Base-by-base conservation (phyloP, 2,888 invertebrate species). In the Sturmia bella region DNA sequence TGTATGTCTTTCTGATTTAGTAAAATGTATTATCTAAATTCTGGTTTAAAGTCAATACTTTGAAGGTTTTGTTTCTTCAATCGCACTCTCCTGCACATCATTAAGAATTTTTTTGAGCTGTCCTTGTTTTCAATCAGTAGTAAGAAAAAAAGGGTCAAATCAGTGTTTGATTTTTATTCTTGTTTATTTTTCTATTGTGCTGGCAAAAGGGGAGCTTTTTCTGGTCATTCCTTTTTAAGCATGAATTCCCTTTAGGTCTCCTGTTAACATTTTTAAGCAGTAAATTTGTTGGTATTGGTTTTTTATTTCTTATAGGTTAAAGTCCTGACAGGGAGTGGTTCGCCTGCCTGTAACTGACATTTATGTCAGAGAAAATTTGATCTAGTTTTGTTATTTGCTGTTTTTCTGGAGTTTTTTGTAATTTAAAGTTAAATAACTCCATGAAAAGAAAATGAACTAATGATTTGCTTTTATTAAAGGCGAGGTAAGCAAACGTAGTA, bases 211-310 rank as follows among this genome's bases (percentile, higher is more conserved):
- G 2, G 59, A 73, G 43, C 45, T 70, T 78, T 78, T 79, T 64
- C 81, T 70, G 83, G 74, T 39, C 75, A 84, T 80, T 82, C 69
- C 75, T 78, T 72, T 73, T 72, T 69, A 66, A 45, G 32, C 75
- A 54, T 66, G 52, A 75, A 80, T 75, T 80, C 75, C 17, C 57
- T 66, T 2, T 21, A 19, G 4, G 52, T 41, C 17, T 59, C 13
- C 6, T 37, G 17, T 48, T 52, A 24, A n/a, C n/a, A n/a, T n/a
- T n/a, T 17, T 0, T 9, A 32, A 66, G n/a, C 59, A 54, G 17
- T 52, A 15, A 41, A 6, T 27, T 9, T 32, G 52, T 27, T 3
- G 6, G 19, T 64, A n/a, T n/a, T 75, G 41, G 15, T 32, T 45
- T 24, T 43, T 1, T 27, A 50, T 64, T 69, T 45, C 39, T 68